Evolutionary conservation across 2,113 vertebrate genomes (phyloP).

Genomic region (Glareola pratincola): DNA sequence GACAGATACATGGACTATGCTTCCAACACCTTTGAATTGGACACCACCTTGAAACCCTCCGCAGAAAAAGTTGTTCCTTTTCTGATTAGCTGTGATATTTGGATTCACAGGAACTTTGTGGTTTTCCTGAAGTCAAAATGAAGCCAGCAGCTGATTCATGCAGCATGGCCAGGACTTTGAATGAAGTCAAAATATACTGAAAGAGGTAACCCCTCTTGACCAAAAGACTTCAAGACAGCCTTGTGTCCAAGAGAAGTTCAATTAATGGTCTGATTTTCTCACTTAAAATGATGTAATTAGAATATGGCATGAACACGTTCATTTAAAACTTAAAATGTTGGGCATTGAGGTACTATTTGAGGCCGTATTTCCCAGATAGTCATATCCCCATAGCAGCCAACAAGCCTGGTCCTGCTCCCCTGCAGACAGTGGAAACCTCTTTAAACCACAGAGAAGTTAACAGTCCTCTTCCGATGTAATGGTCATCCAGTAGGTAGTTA

Average conservation of each 20-base stretch:
- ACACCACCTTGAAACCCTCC: neutral
- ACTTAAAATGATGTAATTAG: neutral
- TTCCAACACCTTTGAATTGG: neutral
- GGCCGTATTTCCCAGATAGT: neutral
- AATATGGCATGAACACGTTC: fast-evolving
- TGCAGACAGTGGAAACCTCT: neutral
- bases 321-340: neutral
- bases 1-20: neutral
- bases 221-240: neutral
- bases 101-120: fast-evolving
- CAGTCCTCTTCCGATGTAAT: neutral
- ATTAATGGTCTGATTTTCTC: neutral
- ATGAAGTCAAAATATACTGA: neutral
- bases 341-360: neutral
- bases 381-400: neutral
- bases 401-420: neutral
- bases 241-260: neutral
- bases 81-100: neutral
- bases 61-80: neutral
- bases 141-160: neutral
- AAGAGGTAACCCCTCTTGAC: neutral
- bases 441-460: neutral
- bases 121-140: neutral
- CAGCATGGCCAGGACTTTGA: neutral
- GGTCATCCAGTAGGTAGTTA: neutral